Conservation (phyloP, 2,797 vertebrate species). For the Xiphorhynchus erythropygius region DNA sequence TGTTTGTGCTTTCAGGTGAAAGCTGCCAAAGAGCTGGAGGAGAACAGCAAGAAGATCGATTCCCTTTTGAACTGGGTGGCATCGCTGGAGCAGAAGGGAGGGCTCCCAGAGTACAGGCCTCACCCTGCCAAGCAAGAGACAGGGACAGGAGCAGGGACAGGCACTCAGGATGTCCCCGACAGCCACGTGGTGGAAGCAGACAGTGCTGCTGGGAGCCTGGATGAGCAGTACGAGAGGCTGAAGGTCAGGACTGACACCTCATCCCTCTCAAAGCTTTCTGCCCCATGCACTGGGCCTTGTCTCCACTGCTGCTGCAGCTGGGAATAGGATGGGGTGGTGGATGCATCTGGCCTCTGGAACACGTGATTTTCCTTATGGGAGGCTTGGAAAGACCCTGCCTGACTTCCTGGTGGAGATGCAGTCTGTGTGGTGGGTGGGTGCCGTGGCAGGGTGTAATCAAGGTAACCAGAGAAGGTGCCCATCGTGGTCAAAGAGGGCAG, state of each 20-base stretch:
- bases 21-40: conserved; percentile 89
- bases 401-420: background rate
- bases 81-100: conserved; percentile 46
- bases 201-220: conserved; percentile 71
- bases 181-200: background rate
- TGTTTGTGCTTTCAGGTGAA: conserved; percentile 82
- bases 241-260: conserved; percentile 78
- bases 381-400: background rate
- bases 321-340: background rate
- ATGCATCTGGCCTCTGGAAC: background rate
- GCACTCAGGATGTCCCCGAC: background rate
- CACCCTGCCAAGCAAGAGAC: conserved; percentile 44
- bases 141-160: background rate
- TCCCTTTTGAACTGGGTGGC: conserved; percentile 81
- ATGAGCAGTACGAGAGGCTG: conserved; percentile 81
- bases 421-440: background rate
- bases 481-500: rapidly evolving
- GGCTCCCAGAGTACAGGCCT: conserved; percentile 49
- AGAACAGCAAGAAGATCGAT: conserved; percentile 87
- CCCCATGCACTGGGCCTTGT: rapidly evolving
- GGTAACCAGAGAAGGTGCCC: background rate
- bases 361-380: rapidly evolving
- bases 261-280: background rate
- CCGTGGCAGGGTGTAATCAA: rapidly evolving
- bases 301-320: background rate